Base-by-base conservation (phyloP, 2,888 invertebrate genomes). In the Drosophila meridiana region DNA sequence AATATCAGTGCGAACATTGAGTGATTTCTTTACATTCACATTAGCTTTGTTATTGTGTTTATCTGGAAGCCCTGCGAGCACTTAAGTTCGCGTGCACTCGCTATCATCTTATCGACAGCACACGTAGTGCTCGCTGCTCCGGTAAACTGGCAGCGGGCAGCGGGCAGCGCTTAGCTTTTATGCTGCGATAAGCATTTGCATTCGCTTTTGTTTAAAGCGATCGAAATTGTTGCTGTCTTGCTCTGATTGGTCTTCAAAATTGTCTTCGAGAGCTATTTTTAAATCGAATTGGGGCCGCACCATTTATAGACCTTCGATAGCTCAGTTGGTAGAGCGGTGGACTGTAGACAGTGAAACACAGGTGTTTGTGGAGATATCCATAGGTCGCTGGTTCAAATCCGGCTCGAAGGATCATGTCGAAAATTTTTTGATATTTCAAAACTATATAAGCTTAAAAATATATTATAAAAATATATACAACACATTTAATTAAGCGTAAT, bases 381-480 rank as follows among this genome's bases (percentile, higher is more conserved):
- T 89, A 89, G 89, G 87, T 87, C 89, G 87, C 87, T 87, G 87
- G 87, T 87, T 87, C 89, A 87, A 87, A 88, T 87, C 87, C 87
- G 87, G 87, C 87, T 87, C 87, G 87, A 87, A 87, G 87, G 86
- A 88, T 79, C 76, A n/a, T 53, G 50, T 20, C 20, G 3, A 26
- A 3, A 34, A 13, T 8, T 59, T 66, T 73, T 75, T 36, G 26
- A 6, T 11, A 26, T 13, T 32, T 5, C 32, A 36, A 36, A 20
- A 20, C 20, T 20, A 20, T 20, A 20, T 20, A 20, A 20, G 20
- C 20, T 20, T 20, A 20, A 20, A 20, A 20, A 20, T 20, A 20
- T 20, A 20, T 20, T 20, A 20, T 20, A 20, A 20, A 20, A 20
- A 20, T 20, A 20, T 20, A 20, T 34, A 7, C 5, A 34, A 34